A percentile compares a stretch with the other conserved stretches of the same genome.
Conservation (phyloP, 2,113 vertebrate genomes). For the Otis tarda region DNA sequence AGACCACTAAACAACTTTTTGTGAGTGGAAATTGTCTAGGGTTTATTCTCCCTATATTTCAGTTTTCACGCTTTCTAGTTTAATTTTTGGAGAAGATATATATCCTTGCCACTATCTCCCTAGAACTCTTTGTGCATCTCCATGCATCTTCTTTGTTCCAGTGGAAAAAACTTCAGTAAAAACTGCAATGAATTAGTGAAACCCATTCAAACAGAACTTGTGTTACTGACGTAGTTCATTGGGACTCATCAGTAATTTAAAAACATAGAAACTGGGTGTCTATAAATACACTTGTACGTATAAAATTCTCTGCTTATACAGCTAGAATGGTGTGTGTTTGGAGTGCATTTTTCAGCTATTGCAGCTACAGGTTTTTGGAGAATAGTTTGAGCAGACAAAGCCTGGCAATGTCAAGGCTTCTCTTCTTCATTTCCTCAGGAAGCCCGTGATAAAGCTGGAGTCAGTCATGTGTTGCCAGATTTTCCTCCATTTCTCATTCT, state of each 20-base stretch:
- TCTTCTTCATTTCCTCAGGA: neutral
- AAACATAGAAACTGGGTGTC: neutral
- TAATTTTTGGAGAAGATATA: neutral
- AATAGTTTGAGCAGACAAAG: neutral
- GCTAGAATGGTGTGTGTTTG: neutral
- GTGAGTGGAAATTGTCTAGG: neutral
- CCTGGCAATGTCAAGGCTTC: neutral
- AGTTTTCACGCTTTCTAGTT: neutral
- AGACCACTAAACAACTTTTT: neutral
- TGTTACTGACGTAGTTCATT: neutral
- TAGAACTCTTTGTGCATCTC: neutral
- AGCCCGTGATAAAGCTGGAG: neutral
- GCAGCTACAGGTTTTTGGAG: neutral
- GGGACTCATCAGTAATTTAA: neutral
- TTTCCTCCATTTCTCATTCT: neutral
- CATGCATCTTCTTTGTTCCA: neutral
- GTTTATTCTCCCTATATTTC: neutral
- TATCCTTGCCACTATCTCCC: neutral
- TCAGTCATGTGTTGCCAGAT: neutral
- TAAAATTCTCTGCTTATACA: neutral
- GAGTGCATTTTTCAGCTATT: neutral
- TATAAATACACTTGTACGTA: neutral
- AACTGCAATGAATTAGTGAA: neutral
- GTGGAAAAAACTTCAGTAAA: neutral
- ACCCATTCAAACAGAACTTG: neutral